A percentile compares a stretch with the other conserved stretches of the same genome.
phyloP scores from a whole-genome alignment of 1,140 invertebrate species.

The Cecropterus lyciades region DNA sequence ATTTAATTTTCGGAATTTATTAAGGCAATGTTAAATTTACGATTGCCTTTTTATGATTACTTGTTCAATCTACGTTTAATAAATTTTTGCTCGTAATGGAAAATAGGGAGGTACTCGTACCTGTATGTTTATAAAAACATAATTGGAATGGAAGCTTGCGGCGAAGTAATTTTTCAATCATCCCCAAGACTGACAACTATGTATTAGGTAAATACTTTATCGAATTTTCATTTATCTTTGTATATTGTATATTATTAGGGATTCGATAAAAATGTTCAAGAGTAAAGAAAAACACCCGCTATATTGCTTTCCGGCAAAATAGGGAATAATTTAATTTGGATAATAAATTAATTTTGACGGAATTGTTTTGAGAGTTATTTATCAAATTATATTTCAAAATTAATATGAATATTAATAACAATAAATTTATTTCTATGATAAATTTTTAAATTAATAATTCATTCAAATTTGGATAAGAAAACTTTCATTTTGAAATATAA shows the following conservation, averaged over 20 bases:
- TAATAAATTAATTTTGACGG: no score
- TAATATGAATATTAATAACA: no score
- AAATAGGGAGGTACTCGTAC: background rate
- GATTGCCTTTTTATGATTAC: constrained; percentile 20
- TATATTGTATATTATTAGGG: background rate
- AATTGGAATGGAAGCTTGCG: background rate
- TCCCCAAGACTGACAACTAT: background rate
- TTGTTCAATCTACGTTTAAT: constrained; percentile 19
- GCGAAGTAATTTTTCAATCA: constrained; percentile 1
- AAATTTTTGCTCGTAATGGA: background rate
- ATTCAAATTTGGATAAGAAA: no score
- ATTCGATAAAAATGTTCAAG: no score
- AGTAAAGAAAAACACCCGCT: no score
- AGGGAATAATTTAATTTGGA: no score
- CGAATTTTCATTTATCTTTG: background rate
- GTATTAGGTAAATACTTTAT: background rate
- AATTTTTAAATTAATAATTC: no score
- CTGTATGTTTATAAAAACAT: constrained; percentile 2
- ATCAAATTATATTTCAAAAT: no score
- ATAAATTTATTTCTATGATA: no score
- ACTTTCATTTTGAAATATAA: no score
- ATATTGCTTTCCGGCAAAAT: no score
- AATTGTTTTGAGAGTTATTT: no score
- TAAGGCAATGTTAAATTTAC: constrained; percentile 9
- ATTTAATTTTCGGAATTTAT: constrained; percentile 17